Evolutionary conservation across 1,140 invertebrate species (phyloP), one percentile per base, ranked within the genome.

Genomic region (Diorhabda sublineata): DNA sequence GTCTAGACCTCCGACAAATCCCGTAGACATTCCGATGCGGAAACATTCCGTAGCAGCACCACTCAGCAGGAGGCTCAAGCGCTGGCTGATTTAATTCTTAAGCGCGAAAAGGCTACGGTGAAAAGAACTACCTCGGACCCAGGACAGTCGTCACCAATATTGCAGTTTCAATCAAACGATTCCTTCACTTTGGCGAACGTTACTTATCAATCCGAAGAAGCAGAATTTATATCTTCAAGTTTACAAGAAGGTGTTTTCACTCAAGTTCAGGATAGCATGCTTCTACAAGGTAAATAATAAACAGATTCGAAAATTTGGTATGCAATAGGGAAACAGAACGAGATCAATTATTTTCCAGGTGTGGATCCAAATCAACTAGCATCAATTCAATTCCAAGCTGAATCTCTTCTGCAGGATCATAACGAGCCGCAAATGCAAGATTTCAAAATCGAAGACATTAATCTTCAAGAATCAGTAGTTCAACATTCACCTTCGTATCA

Each of bases 171-270:
- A 72, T 79, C 85, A 62, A 79, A 83, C 5, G 82, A 85, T 43
- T 84, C 85, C 58, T 89, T 90, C 73, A 80, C 85, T 3, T 81
- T 87, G 78, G 82, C 84, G 4, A 87, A 87, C 65, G 88, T 89
- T 60, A 85, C 84, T 3, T 87, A 86, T 72, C 85, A 87, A 74
- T 85, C 87, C 2, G 89, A 90, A 63, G 89, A 90, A 62, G 84
- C 82, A 62, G 89, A 88, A 42, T 91, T 91, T 77, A 89, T 91
- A 73, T 89, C 88, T 70, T 89, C 90, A 2, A 88, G 86, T 70
- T 81, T 91, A 42, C 89, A 91, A 76, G 90, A 91, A 66, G 91
- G 93, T 76, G 91, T 93, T 2, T 93, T 89, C 72, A 85, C 91
- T 71, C 91, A 89, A 73, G 89, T 90, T 0, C 87, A 87, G 42